Base-by-base conservation (phyloP, 2,888 invertebrate species). In the Scaptomyza tumidula region DNA sequence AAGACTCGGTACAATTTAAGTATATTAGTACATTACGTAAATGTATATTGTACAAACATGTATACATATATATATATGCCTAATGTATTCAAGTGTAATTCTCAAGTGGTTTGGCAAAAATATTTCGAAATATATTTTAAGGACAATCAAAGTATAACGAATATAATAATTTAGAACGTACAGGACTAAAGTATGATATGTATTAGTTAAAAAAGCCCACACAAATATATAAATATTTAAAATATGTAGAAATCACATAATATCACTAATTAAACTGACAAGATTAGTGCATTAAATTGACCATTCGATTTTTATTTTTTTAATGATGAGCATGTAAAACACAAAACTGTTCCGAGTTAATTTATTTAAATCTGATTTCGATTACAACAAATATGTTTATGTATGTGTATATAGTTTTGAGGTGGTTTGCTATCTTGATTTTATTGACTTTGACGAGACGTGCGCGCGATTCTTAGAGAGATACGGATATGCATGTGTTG, bases 401-500 rank as follows among this genome's bases (percentile, higher is more conserved):
- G 14, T 35, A 31, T 29, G 3, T 29, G 27, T 29, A 24, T 11
- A 14, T 10, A 19, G 16, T 39, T 24, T 52, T 75, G 19, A 65
- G 61, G 50, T 64, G 60, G 50, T 55, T 65, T 60, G 49, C 61
- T 71, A 46, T 54, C 39, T 37, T 31, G 11, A 31, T 60, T 16
- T 39, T 55, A 16, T 55, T 61, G 43, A 1, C 50, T 43, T 13
- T 49, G 58, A 19, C 31, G 55, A 45, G 16, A 41, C 16, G 16
- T 31, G 62, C 41, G 33, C 63, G 64, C 65, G 76, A 55, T 60
- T 73, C 50, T 57, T 7, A 11, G 35, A 53, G 58, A 63, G 50
- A 59, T 71, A 50, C 66, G 24, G 59, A 57, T 73, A 58, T 69
- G 54, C 65, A 44, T 71, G 86, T 82, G 82, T 67, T 86, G 67